Conservation (phyloP, 2,113 vertebrate species). For the Tretioscincus oriximinensis region DNA sequence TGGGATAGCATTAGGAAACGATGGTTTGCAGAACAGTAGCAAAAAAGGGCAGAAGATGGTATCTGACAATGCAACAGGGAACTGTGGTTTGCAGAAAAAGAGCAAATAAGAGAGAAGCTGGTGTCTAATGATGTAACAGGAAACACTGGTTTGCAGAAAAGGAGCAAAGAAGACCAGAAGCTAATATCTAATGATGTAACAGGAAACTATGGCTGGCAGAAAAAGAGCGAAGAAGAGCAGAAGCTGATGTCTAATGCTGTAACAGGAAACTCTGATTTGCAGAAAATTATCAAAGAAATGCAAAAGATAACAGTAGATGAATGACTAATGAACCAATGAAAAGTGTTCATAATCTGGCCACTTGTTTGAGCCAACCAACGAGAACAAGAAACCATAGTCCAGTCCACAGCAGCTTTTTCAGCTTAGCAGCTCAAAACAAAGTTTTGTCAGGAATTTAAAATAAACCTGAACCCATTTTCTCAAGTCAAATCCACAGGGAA, state of each 20-base stretch:
- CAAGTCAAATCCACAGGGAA: not conserved
- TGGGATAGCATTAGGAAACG: too few relatives aligned
- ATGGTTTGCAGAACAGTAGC: too few relatives aligned
- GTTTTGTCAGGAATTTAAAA: not conserved
- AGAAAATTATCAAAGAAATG: too few relatives aligned
- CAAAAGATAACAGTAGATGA: too few relatives aligned
- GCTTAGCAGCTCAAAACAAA: not conserved
- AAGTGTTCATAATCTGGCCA: not conserved
- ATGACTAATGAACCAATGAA: not conserved
- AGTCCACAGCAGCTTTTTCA: not conserved
- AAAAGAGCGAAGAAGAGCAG: not conserved
- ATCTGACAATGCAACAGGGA: too few relatives aligned
- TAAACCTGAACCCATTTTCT: not conserved
- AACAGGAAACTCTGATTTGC: too few relatives aligned
- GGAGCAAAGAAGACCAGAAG: too few relatives aligned
- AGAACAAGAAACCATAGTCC: not conserved
- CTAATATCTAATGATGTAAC: too few relatives aligned
- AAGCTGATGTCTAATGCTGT: not conserved
- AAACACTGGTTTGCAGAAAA: too few relatives aligned
- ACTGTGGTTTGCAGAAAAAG: not conserved
- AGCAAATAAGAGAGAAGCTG: not conserved
- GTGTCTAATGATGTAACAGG: too few relatives aligned
- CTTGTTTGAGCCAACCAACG: not conserved
- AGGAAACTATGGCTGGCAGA: too few relatives aligned
- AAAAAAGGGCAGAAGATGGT: too few relatives aligned